A percentile compares a stretch with the other conserved stretches of the same genome.
phyloP scores from a whole-genome alignment of 2,888 invertebrate genomes.

The Parnassius smintheus region DNA sequence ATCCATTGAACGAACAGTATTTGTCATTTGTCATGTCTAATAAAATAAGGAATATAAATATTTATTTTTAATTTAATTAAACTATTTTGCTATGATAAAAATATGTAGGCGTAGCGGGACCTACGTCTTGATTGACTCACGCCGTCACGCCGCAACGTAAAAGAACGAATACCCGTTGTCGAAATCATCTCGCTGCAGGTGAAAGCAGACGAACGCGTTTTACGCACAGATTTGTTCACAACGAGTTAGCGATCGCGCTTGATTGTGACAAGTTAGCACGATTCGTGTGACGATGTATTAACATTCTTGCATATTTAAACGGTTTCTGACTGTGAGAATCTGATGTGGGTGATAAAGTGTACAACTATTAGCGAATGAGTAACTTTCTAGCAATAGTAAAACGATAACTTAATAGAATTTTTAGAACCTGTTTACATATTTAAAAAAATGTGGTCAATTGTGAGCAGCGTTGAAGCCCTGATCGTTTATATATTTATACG shows the following conservation, averaged over 20 bases:
- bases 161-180: conserved; percentile 26
- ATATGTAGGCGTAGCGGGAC: conserved; percentile 20
- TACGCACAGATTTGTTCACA: conserved; percentile 34
- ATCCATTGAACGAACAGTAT: no score
- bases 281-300: conserved; percentile 6
- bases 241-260: conserved; percentile 14
- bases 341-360: conserved; percentile 1
- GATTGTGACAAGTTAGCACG: conserved; percentile 23
- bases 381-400: no score
- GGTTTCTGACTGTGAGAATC: conserved; percentile 11
- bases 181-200: conserved; percentile 32
- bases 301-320: conserved; percentile 25
- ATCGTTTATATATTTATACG: no score
- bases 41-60: no score
- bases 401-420: no score
- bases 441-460: no score
- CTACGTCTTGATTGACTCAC: conserved; percentile 1
- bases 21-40: no score
- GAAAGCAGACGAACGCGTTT: conserved; percentile 38
- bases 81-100: neutral
- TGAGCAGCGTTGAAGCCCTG: no score
- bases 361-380: neutral
- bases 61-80: no score
- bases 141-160: conserved; percentile 6
- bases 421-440: no score